Conservation (phyloP, 2,888 invertebrate species). For the Pilophorus perplexus region DNA sequence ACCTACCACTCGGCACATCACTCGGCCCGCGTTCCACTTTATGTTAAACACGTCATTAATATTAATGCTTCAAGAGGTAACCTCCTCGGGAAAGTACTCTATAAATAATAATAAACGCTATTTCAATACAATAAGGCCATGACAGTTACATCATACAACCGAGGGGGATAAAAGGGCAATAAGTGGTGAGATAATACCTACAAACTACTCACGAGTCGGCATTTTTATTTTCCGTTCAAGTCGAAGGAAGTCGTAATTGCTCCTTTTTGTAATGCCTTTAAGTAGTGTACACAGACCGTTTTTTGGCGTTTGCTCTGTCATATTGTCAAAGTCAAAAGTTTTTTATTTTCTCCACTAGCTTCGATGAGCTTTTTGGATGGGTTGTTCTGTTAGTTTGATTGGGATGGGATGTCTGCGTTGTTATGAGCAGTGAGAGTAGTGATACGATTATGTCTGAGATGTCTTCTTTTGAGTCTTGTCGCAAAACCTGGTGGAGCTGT, state of each 20-base stretch:
- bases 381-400: too few species aligned
- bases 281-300: too few species aligned
- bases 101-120: slow-evolving; percentile 19
- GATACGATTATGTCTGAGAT: too few species aligned
- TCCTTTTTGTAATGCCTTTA: too few species aligned
- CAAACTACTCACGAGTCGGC: background rate
- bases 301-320: too few species aligned
- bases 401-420: too few species aligned
- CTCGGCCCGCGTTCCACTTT: slow-evolving; percentile 15
- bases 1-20: background rate
- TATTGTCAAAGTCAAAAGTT: too few species aligned
- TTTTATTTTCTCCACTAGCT: too few species aligned
- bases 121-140: slow-evolving; percentile 8
- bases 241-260: background rate
- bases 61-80: slow-evolving; percentile 13
- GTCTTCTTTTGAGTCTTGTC: too few species aligned
- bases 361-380: too few species aligned
- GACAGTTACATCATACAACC: slow-evolving; percentile 3
- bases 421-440: too few species aligned
- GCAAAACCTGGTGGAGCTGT: too few species aligned
- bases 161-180: background rate
- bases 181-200: background rate
- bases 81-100: slow-evolving; percentile 3
- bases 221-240: background rate
- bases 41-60: slow-evolving; percentile 19